Percentiles rank a stretch among this genome's conserved stretches.
phyloP scores from a whole-genome alignment of 2,888 invertebrate genomes.

The Trissolcus japonicus region DNA sequence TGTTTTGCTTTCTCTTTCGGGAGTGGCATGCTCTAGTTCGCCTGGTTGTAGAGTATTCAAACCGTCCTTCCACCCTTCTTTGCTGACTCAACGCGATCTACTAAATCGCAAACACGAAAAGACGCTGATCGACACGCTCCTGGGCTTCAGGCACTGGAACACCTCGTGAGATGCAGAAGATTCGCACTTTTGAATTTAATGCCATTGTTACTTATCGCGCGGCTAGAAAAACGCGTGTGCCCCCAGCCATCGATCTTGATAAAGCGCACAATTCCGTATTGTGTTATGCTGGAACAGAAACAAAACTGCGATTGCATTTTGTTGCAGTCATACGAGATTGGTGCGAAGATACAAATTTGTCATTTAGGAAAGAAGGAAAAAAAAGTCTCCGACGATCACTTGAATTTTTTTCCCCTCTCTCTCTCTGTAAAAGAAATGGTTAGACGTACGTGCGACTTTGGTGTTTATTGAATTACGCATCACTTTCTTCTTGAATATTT shows the following conservation, averaged over 20 bases:
- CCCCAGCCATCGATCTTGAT: slow-evolving; percentile 32
- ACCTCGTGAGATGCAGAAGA: slow-evolving; percentile 40
- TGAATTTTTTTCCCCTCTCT: background rate
- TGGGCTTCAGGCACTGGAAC: slow-evolving; percentile 46
- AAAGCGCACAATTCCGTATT: slow-evolving; percentile 23
- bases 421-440: background rate
- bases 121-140: slow-evolving; percentile 45
- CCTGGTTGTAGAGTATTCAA: slow-evolving; percentile 62
- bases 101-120: slow-evolving; percentile 44
- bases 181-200: slow-evolving; percentile 46
- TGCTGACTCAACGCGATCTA: slow-evolving; percentile 48
- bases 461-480: slow-evolving; percentile 8
- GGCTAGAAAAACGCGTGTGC: slow-evolving; percentile 11
- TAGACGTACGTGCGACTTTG: background rate
- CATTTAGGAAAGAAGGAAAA: background rate
- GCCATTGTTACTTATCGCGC: slow-evolving; percentile 34
- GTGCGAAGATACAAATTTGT: background rate
- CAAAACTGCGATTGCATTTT: slow-evolving; percentile 4
- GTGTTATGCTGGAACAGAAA: slow-evolving; percentile 6
- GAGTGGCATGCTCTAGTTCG: slow-evolving; percentile 76
- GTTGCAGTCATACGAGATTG: background rate
- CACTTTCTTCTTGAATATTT: slow-evolving; percentile 19
- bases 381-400: background rate
- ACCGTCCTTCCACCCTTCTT: slow-evolving; percentile 59
- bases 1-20: slow-evolving; percentile 76